Evolutionary conservation across 2,113 vertebrate genomes (phyloP).

Genomic region (Axis porcinus): DNA sequence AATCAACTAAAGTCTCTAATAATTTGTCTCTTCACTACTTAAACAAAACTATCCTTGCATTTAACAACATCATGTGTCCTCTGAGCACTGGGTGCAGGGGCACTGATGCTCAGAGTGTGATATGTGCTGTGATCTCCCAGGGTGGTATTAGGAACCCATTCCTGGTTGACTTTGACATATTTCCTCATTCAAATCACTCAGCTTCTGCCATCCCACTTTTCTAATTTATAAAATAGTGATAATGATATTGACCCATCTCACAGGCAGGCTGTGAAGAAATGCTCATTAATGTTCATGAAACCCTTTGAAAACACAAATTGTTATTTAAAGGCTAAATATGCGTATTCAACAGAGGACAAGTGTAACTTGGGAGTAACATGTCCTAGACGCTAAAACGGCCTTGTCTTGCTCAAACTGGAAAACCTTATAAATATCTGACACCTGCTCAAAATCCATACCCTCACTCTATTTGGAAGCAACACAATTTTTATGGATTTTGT

Average conservation of each 20-base stretch:
- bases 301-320: conserved; percentile 40
- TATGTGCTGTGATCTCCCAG: not conserved
- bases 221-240: conserved; percentile 31
- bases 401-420: not conserved
- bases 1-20: not conserved
- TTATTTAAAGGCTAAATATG: conserved; percentile 57
- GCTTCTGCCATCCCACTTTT: not conserved
- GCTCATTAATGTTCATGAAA: conserved; percentile 47
- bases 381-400: not conserved
- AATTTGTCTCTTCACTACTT: not conserved
- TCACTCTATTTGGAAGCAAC: conserved; percentile 8
- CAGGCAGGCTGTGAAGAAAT: conserved; percentile 27
- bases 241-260: conserved; percentile 54
- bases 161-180: not conserved
- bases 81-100: not conserved
- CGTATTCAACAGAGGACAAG: conserved; percentile 29
- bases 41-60: not conserved
- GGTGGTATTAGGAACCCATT: not conserved
- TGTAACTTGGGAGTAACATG: not conserved
- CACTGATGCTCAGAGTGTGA: not conserved
- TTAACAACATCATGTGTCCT: not conserved
- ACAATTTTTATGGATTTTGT: conserved; percentile 39
- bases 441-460: conserved; percentile 23
- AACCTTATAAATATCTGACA: conserved; percentile 29
- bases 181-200: not conserved